Evolutionary conservation across 37 sponge, comb jelly and placozoan genomes (phyloP).

Genomic region (Ephydatia muelleri): DNA sequence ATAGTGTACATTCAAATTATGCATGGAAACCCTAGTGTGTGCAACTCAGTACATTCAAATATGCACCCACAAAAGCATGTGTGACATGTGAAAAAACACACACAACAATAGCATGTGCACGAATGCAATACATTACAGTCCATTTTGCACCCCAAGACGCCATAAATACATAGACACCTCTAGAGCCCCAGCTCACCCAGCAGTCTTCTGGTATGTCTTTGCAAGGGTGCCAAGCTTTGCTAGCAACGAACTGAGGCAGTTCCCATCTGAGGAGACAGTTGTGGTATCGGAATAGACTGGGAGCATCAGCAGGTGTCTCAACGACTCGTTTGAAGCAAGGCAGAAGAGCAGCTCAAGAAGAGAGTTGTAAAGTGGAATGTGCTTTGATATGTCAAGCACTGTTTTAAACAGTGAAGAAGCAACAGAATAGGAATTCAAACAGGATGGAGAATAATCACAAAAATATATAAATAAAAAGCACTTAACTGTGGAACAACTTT

Average conservation of each 20-base stretch:
- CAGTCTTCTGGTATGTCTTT: constrained; percentile 56
- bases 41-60: too few species aligned
- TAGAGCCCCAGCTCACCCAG: constrained; percentile 24
- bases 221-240: constrained; percentile 51
- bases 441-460: too few species aligned
- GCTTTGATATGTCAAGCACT: constrained; percentile 90
- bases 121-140: too few species aligned
- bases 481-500: too few species aligned
- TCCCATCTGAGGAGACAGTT: constrained; percentile 2
- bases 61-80: too few species aligned
- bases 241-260: constrained; percentile 37
- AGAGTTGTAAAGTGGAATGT: constrained; percentile 74
- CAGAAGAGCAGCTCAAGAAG: constrained; percentile 54
- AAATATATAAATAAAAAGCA: too few species aligned
- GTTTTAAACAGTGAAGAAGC: constrained; percentile 76
- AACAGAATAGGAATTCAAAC: not conserved
- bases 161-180: too few species aligned
- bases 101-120: too few species aligned
- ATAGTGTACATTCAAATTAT: too few species aligned
- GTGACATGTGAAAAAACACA: too few species aligned
- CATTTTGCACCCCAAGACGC: too few species aligned
- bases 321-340: constrained; percentile 32
- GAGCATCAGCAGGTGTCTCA: constrained; percentile 46
- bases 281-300: constrained; percentile 27
- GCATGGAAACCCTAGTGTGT: too few species aligned